Percentiles rank a stretch among this genome's conserved stretches.
Evolutionary conservation across 2,113 vertebrate species (phyloP).

Genomic region (Muscicapa adusta): DNA sequence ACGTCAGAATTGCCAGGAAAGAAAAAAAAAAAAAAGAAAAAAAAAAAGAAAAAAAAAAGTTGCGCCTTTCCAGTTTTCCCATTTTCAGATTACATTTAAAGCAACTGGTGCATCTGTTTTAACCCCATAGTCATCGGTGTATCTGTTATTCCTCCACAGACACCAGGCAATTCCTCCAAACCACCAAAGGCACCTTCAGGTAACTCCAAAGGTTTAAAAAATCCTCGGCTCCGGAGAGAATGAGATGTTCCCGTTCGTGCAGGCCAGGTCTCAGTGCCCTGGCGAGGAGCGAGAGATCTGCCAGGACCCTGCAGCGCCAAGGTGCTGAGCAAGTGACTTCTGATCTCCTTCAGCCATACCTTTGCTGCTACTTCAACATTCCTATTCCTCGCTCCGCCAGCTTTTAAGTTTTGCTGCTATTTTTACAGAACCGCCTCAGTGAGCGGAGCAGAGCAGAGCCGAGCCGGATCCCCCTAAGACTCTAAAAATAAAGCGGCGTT

Average conservation of each 20-base stretch:
- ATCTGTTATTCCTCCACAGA: not conserved
- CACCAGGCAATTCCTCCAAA: not conserved
- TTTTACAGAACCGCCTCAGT: not conserved
- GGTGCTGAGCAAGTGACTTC: not conserved
- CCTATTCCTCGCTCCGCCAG: rapidly evolving
- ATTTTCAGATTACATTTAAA: not conserved
- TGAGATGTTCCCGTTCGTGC: rapidly evolving
- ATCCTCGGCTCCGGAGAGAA: not conserved
- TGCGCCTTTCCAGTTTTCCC: not conserved
- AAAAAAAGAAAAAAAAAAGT: not conserved
- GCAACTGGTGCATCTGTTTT: not conserved
- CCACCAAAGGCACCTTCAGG: not conserved
- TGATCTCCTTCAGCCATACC: not conserved
- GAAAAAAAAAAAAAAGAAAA: not conserved
- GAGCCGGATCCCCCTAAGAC: not conserved
- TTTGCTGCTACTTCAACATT: not conserved
- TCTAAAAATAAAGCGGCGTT: not conserved
- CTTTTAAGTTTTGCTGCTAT: not conserved
- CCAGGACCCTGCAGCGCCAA: not conserved
- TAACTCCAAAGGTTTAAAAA: not conserved
- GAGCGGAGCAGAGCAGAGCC: not conserved
- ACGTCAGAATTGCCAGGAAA: not conserved
- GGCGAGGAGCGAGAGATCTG: not conserved
- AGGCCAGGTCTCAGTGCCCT: not conserved
- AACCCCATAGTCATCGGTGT: rapidly evolving